phyloP scores from a whole-genome alignment of 1,140 invertebrate genomes.

The Drosophila nigrodunni region DNA sequence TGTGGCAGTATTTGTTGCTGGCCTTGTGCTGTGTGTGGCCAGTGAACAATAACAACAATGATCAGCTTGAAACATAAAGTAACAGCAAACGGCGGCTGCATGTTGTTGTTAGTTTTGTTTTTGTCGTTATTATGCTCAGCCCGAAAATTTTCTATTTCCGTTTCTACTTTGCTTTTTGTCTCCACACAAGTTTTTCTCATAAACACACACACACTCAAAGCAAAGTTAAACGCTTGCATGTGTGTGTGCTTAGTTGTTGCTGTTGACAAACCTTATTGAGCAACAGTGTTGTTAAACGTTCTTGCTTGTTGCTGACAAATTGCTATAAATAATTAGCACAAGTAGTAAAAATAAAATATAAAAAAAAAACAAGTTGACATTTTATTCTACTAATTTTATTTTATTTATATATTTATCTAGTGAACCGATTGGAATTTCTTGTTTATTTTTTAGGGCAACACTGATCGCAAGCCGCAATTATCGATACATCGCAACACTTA shows the following conservation, averaged over 20 bases:
- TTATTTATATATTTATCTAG: not conserved
- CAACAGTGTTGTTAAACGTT: constrained; percentile 16
- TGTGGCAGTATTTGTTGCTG: constrained; percentile 23
- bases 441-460: not conserved
- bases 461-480: not conserved
- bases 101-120: constrained; percentile 34
- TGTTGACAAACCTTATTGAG: constrained; percentile 25
- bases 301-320: not conserved
- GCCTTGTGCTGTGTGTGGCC: constrained; percentile 33
- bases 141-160: constrained; percentile 28
- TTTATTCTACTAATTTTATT: not conserved
- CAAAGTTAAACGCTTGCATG: not conserved
- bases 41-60: constrained; percentile 45
- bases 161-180: constrained; percentile 22
- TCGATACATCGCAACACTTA: no score
- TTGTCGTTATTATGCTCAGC: constrained; percentile 25
- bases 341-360: not conserved
- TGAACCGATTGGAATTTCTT: not conserved
- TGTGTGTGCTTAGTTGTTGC: not conserved
- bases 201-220: not conserved
- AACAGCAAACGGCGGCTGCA: constrained; percentile 15
- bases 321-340: not conserved
- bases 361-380: not conserved
- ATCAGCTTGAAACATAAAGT: constrained; percentile 25
- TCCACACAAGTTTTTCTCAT: constrained; percentile 1